Evolutionary conservation across 2,113 vertebrate species (phyloP).

Genomic region (Azemiops feae): DNA sequence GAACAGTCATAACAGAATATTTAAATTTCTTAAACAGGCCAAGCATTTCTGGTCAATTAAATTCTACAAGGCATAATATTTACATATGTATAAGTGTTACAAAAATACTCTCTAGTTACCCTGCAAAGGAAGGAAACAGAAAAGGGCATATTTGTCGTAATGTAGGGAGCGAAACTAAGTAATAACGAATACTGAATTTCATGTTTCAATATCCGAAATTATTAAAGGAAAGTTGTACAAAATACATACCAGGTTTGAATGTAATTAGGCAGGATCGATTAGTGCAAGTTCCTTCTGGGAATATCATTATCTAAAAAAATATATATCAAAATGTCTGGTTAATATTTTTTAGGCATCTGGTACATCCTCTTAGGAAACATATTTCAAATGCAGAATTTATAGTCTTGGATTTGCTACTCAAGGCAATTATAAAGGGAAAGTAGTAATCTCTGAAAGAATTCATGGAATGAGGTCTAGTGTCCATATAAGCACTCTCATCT

Average conservation of each 20-base stretch:
- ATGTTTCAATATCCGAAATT: slow-evolving; percentile 39
- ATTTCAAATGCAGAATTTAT: slow-evolving; percentile 34
- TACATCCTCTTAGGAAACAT: not conserved
- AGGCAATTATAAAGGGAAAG: not conserved
- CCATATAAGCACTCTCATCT: not conserved
- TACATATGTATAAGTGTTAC: not conserved
- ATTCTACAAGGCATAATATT: not conserved
- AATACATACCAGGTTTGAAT: slow-evolving; percentile 93
- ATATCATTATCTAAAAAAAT: slow-evolving; percentile 93
- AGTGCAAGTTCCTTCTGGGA: slow-evolving; percentile 97
- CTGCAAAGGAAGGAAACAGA: not conserved
- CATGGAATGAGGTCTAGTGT: not conserved
- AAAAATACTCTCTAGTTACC: not conserved
- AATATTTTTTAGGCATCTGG: not conserved
- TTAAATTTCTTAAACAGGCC: not conserved
- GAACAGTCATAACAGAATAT: not conserved
- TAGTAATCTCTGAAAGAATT: slow-evolving; percentile 1
- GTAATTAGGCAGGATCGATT: slow-evolving; percentile 98
- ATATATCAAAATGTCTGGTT: slow-evolving; percentile 32
- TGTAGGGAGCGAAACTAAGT: not conserved
- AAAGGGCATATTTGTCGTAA: not conserved
- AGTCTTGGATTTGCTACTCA: not conserved
- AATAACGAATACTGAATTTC: not conserved
- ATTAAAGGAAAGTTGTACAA: slow-evolving; percentile 33
- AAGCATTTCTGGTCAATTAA: not conserved